Evolutionary conservation across 1,140 invertebrate species (phyloP), one percentile per base, ranked within the genome.

Genomic region (Vanessa atalanta): DNA sequence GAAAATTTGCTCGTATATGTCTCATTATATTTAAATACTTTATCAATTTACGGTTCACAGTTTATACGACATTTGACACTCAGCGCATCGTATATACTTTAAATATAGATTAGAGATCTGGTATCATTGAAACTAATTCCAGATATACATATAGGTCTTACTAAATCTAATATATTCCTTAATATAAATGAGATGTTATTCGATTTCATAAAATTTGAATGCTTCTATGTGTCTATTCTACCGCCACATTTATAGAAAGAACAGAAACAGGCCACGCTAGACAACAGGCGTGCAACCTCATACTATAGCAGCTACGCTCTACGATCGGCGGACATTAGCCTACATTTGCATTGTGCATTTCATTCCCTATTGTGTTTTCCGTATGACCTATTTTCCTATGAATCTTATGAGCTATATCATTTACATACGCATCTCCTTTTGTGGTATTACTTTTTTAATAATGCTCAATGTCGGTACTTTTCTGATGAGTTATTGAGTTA

Each of bases 351-450:
- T 73, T 66, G 72, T 76, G 60, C 72, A 72, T 79, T 73, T 77
- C 74, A 79, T 79, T 70, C 72, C 69, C 71, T 86, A 86, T 88
- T 87, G 87, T 88, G 37, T 65, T 65, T 70, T 50, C 86, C 84
- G 67, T 70, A 75, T 83, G 84, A 88, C 87, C 87, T 84, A 84
- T 81, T 83, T 85, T 80, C 74, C 50, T 47, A 65, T 57, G 68
- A 75, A 69, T 57, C 67, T 70, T 60, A 70, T 75, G 64, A 75
- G 63, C 67, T 67, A 65, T 74, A 74, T 70, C 37, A 75, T 75
- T 75, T 70, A 75, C 61, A 75, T 70, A 70, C 47, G 69, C 69
- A 67, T 67, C 51, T 75, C 67, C 73, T 70, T 70, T 65, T 65
- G 43, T 66, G 68, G 55, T 65, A 70, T 70, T 75, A 70, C 55